These are phyloP conservation scores for Beris morrisii DNA, from an alignment of 2,888 invertebrate species.

Conservation along the genomic window DNA sequence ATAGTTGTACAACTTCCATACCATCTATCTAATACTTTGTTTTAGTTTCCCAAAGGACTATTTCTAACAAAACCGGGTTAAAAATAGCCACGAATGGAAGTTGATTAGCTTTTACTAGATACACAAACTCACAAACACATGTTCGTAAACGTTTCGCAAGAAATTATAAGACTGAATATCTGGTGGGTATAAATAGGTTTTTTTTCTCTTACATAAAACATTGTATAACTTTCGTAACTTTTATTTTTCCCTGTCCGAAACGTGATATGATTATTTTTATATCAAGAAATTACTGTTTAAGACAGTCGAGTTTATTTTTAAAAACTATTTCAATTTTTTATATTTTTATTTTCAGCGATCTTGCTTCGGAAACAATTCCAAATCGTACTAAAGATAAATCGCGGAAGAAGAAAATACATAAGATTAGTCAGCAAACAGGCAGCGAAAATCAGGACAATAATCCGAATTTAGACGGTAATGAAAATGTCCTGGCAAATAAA, in stretches of 20 bases:
- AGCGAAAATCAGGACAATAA: slow-evolving; percentile 9
- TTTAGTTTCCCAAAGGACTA: too few species aligned
- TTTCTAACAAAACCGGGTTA: too few species aligned
- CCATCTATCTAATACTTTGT: too few species aligned
- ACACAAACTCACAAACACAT: background rate
- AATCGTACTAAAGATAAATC: slow-evolving; percentile 64
- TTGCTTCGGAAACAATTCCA: slow-evolving; percentile 57
- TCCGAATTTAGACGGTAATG: slow-evolving; percentile 1
- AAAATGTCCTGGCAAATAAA: background rate
- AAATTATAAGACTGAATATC: slow-evolving; percentile 4
- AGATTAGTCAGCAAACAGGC: slow-evolving; percentile 39
- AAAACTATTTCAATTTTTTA: too few species aligned
- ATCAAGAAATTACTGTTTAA: too few species aligned
- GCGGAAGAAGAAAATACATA: slow-evolving; percentile 64
- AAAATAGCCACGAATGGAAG: background rate
- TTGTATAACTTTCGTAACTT: slow-evolving; percentile 14
- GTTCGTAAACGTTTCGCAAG: background rate
- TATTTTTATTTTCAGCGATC: slow-evolving; percentile 37
- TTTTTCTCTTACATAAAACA: slow-evolving; percentile 19
- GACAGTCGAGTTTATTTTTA: slow-evolving; percentile 15
- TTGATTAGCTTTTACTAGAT: background rate
- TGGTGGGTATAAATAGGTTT: background rate
- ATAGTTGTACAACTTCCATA: too few species aligned
- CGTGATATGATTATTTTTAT: too few species aligned
- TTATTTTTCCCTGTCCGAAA: background rate